Percentiles rank a stretch among this genome's conserved stretches.
Conservation (phyloP, 2,113 vertebrate genomes). For the Cyrtonyx montezumae region DNA sequence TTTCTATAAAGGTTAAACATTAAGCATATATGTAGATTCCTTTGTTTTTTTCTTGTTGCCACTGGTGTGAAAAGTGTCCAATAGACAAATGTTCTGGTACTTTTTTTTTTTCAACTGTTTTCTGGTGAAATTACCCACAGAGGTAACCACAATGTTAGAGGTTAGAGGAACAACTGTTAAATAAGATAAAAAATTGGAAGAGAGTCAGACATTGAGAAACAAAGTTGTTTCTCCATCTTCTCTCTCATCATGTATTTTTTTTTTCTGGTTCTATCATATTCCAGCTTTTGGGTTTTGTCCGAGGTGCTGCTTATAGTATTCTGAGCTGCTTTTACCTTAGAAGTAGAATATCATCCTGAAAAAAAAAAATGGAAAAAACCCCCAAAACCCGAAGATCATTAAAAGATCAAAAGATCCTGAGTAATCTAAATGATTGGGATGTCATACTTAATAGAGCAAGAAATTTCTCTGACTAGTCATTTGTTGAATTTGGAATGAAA, state of each 20-base stretch:
- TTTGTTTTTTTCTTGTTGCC: conserved; percentile 9
- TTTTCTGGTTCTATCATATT: not conserved
- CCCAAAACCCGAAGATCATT: not conserved
- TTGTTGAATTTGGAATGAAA: not conserved
- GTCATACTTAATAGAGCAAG: not conserved
- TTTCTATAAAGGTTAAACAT: not conserved
- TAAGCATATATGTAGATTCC: not conserved
- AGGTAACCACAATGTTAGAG: conserved; percentile 9
- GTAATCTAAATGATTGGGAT: not conserved
- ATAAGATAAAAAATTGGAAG: not conserved
- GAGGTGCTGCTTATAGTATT: not conserved
- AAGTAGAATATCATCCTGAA: not conserved
- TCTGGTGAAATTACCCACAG: conserved; percentile 6
- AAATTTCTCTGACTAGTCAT: not conserved
- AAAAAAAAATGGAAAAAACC: not conserved
- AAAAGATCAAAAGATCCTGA: not conserved
- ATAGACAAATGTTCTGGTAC: not conserved
- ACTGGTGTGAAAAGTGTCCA: conserved; percentile 11
- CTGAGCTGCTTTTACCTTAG: not conserved
- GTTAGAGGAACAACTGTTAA: not conserved
- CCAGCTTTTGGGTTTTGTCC: not conserved
- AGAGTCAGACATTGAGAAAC: not conserved
- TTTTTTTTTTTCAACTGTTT: not conserved
- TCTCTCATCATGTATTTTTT: not conserved
- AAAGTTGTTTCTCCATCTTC: not conserved